Conservation (phyloP, 2,113 vertebrate species). For the Illadopsis cleaveri region DNA sequence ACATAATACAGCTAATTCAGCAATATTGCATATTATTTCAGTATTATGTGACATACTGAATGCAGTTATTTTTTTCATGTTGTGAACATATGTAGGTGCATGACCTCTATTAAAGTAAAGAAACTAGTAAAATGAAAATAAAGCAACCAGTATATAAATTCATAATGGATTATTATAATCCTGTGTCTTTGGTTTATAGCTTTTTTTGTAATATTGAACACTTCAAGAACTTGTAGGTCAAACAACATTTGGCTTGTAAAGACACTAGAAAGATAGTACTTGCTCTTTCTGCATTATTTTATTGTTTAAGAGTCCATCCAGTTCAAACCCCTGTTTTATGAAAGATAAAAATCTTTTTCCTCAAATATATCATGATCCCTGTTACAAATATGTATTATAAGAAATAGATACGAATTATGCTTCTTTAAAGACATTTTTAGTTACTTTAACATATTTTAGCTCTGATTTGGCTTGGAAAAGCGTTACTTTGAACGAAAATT, state of each 20-base stretch:
- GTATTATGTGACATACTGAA: neutral
- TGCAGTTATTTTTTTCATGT: neutral
- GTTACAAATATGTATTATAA: neutral
- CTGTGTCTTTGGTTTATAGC: neutral
- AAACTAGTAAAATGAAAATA: neutral
- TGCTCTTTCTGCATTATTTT: neutral
- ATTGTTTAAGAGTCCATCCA: neutral
- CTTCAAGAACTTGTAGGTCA: neutral
- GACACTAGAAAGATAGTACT: neutral
- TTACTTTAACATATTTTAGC: neutral
- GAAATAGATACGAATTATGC: neutral
- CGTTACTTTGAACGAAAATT: neutral
- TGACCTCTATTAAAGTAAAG: neutral
- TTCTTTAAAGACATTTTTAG: neutral
- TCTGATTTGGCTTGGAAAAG: neutral
- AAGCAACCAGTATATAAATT: neutral
- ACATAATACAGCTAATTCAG: no score
- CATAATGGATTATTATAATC: neutral
- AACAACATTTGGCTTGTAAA: neutral
- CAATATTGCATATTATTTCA: neutral
- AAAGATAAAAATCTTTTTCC: neutral
- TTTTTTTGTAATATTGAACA: neutral
- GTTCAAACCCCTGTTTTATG: neutral
- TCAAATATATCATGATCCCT: neutral
- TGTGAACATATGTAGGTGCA: rapidly evolving